Evolutionary conservation across 1,140 invertebrate species (phyloP).

Genomic region (Penaeus japonicus): DNA sequence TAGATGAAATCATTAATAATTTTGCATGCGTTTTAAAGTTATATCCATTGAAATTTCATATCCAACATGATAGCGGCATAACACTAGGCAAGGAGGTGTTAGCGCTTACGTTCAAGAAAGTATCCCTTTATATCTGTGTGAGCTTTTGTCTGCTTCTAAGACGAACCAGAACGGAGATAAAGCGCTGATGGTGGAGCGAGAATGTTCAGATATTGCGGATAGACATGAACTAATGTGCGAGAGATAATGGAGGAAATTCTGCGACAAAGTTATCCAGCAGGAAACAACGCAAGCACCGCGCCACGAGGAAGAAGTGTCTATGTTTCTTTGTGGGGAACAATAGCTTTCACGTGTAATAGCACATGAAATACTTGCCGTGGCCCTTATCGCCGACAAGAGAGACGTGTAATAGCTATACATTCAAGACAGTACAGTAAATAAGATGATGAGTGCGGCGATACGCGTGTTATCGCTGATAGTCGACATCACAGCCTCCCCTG

Average conservation of each 20-base stretch:
- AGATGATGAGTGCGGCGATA: slow-evolving; percentile 52
- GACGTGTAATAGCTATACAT: slow-evolving; percentile 50
- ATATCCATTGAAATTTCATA: too few relatives aligned
- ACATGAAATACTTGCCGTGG: slow-evolving; percentile 28
- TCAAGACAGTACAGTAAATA: slow-evolving; percentile 54
- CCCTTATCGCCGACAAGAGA: slow-evolving; percentile 48
- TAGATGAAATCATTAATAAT: too few relatives aligned
- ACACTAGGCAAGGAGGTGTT: too few relatives aligned
- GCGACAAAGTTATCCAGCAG: slow-evolving; percentile 34
- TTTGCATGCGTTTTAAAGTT: too few relatives aligned
- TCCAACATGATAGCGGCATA: too few relatives aligned
- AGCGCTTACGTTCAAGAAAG: too few relatives aligned
- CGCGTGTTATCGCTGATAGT: slow-evolving; percentile 51
- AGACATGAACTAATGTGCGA: slow-evolving; percentile 28
- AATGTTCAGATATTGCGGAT: too few relatives aligned
- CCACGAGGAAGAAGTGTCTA: neutral
- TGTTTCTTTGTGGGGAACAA: slow-evolving; percentile 45
- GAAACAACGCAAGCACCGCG: slow-evolving; percentile 19
- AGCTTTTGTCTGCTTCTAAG: too few relatives aligned
- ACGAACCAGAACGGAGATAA: too few relatives aligned
- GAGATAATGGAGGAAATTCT: slow-evolving; percentile 35
- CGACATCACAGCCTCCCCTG: slow-evolving; percentile 52
- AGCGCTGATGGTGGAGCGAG: neutral
- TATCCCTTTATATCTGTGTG: too few relatives aligned
- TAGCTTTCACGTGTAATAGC: slow-evolving; percentile 48